Evolutionary conservation across 2,888 invertebrate genomes (phyloP), one percentile per base, ranked within the genome.

Genomic region (Phengaris alcon): DNA sequence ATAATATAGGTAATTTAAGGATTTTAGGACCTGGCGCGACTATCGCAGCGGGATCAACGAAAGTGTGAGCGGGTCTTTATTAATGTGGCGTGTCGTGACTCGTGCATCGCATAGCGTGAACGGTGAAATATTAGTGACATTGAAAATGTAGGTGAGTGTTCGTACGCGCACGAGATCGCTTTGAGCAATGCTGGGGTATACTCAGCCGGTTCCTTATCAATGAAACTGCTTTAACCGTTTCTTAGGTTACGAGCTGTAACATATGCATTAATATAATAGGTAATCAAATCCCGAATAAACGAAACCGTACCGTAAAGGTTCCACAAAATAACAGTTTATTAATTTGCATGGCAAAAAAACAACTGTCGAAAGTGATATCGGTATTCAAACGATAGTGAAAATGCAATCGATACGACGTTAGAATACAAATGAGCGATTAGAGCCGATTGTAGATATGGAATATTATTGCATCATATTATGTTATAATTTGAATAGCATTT

Each of bases 341-440:
- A n/a, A 52, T 70, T 48, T 22, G 7, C 13, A 70, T 51, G 9
- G 48, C 8, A 3, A 35, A 48, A 70, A 75, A 84, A 86, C 84
- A 86, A 87, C 80, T 86, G 88, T 89, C 91, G 92, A 93, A 93
- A 93, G 93, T 89, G 86, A 81, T 77, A 82, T 89, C 84, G 84
- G 81, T 86, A 88, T 87, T 86, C 88, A 87, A 91, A 90, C 85
- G 93, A 93, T 90, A 93, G 93, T 92, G 93, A 93, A 93, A 93
- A 88, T 85, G 80, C 78, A 76, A 59, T 78, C 82, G 84, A 76
- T 78, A 76, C 82, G 84, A 76, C 78, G 76, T 75, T 73, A 81
- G 92, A 86, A 92, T 92, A 88, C 78, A 81, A 88, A 91, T 80
- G 80, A 82, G 81, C 77, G 80, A 82, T 83, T 84, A 35, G 51